These are phyloP conservation scores for Bombus balteatus DNA, from an alignment of 1,140 invertebrate genomes.

Conservation along the genomic window DNA sequence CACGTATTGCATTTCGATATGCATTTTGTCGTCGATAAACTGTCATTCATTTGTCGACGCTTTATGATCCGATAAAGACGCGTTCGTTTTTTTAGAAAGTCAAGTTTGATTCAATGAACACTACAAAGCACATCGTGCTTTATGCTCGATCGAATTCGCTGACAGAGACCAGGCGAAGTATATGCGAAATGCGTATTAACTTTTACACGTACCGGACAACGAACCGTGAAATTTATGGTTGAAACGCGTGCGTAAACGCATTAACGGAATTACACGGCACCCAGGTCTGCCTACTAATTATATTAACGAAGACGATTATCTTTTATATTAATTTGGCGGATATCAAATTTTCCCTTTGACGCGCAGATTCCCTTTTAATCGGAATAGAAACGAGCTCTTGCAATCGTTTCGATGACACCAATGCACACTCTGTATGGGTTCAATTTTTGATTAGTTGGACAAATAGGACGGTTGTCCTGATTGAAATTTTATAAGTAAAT, in stretches of 20 bases:
- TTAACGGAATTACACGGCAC: constrained; percentile 37
- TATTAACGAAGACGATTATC: not conserved
- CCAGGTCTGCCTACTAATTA: not conserved
- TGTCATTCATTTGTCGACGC: not conserved
- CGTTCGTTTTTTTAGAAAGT: not conserved
- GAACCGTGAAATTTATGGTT: constrained; percentile 41
- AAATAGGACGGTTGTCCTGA: not conserved
- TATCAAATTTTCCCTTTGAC: not conserved
- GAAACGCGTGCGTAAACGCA: constrained; percentile 30
- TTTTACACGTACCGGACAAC: not conserved
- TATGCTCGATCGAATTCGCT: not conserved
- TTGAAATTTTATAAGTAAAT: not conserved
- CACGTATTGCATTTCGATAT: not conserved
- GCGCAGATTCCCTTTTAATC: not conserved
- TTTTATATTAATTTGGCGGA: not conserved
- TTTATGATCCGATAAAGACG: not conserved
- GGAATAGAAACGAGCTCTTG: not conserved
- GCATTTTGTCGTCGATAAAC: too few relatives aligned
- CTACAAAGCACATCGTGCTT: not conserved
- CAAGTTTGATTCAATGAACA: not conserved
- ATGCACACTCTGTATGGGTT: not conserved
- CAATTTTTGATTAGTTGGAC: not conserved
- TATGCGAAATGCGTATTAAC: not conserved
- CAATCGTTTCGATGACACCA: not conserved
- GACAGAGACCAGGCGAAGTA: not conserved